A percentile compares a stretch with the other conserved stretches of the same genome.
These are phyloP conservation scores for Ochotona princeps DNA, from an alignment of 2,113 vertebrate species.

Conservation along the genomic window DNA sequence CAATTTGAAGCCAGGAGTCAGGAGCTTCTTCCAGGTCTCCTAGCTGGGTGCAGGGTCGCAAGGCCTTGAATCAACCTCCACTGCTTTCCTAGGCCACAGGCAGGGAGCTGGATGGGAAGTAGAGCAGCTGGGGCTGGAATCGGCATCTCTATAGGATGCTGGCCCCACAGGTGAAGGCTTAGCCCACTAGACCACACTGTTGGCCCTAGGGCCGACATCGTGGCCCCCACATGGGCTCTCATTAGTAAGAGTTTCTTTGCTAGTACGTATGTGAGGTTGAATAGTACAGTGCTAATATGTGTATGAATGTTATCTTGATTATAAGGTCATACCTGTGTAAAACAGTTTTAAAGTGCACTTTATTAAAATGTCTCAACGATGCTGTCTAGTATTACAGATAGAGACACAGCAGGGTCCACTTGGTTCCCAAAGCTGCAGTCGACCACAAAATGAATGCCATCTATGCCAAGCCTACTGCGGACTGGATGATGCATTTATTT, in stretches of 20 bases:
- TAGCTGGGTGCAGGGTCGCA: no score
- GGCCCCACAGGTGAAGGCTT: no score
- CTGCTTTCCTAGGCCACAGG: no score
- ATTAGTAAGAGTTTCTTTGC: slow-evolving; percentile 20
- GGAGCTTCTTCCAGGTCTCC: no score
- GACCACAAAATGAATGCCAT: background rate
- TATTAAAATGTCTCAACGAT: slow-evolving; percentile 20
- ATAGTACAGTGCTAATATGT: background rate
- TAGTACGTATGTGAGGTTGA: background rate
- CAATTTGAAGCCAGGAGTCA: no score
- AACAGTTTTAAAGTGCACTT: background rate
- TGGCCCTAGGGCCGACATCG: no score
- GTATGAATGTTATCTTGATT: slow-evolving; percentile 13
- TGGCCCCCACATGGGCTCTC: background rate
- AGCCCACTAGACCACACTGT: no score
- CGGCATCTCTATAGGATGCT: no score
- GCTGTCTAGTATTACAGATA: background rate
- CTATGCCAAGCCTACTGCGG: background rate
- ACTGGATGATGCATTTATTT: background rate
- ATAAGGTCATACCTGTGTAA: background rate
- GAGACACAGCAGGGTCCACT: background rate
- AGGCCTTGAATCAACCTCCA: no score
- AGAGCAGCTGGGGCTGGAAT: no score
- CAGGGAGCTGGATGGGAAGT: no score
- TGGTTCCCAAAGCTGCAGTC: background rate